Base-by-base conservation (phyloP, 2,113 vertebrate species). In the Alectura lathami region DNA sequence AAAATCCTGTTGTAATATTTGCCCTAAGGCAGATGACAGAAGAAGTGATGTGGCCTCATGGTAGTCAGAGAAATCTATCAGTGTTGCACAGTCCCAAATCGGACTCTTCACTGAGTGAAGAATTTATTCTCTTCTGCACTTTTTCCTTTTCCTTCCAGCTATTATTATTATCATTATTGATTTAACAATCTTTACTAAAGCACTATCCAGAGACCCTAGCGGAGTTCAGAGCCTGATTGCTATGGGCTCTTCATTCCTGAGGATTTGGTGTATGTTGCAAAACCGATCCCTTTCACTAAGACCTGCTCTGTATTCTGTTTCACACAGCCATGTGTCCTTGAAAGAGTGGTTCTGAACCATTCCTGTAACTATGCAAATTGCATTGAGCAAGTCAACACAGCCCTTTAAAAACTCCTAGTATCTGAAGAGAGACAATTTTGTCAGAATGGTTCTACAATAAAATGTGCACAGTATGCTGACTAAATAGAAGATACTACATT, bases 141-240 rank as follows among this genome's bases (percentile, higher is more conserved):
- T 89, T 88, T 73, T 83, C n/a, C 59, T 73, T 91, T 79, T 42
- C 30, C 63, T 66, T 70, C 26, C 70, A 60, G 68, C 54, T 74
- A 54, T 73, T 72, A 77, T 91, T 85, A 73, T 8, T 56, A 78
- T 67, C 15, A 20, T 56, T 92, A 88, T 60, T 92, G 76, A 93
- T 88, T 88, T 88, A 88, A 88, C 47, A 40, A 79, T 87, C 36
- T 59, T 83, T 62, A 69, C 60, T 42, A 79, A 93, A 91, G 54
- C 53, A 42, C 42, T 79, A 64, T 72, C 83, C 72, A 48, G 83
- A 83, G 76, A 91, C 29, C 18, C 13, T 40, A 56, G 32, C 43
- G 27, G 79, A 69, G 53, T 63, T 67, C 30, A 80, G 51, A 83
- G 50, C 32, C 60, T 56, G 38, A 36, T 24, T 86, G 50, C 67